Base-by-base conservation (phyloP, 2,888 invertebrate species). In the Lycia hirtaria region DNA sequence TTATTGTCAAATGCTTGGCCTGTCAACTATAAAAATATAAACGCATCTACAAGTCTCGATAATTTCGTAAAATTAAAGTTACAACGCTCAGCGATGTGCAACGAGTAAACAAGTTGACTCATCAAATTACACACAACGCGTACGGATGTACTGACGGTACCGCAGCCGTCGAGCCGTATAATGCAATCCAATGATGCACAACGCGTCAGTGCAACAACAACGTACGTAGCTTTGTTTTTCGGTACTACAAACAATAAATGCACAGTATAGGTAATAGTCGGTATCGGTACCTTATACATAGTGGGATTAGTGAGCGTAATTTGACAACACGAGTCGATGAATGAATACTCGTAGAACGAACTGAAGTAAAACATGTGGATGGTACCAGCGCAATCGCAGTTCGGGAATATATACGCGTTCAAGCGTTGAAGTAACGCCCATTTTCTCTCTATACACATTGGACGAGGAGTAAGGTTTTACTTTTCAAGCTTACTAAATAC, bases 61-160 rank as follows among this genome's bases (percentile, higher is more conserved):
- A 80, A 83, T 85, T 83, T 80, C 71, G 73, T 78, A 74, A 83
- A 84, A 82, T 79, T 76, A 78, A 71, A 77, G 77, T 72, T 78
- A 80, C 78, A 75, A 65, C 68, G 70, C 67, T 65, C 63, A 56
- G 58, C 69, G 69, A 68, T 69, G 72, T 70, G 73, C 67, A 69
- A 60, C 69, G 68, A 66, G 75, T 80, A 82, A 80, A 79, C 76
- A 77, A 65, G 76, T 79, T 79, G 78, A 81, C 78, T 84, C 80
- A 85, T 70, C 61, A 55, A 60, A 12, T 37, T 41, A 24, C 47
- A 49, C 58, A 59, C 32, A 56, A 56, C 49, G 54, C 33, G 58
- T 55, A 62, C 54, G 48, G 14, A 22, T 22, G 37, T 37, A 24
- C 6, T 7, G 41, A 66, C 64, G 51, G 51, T 37, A 60, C 56